A percentile compares a stretch with the other conserved stretches of the same genome.
Conservation (phyloP, 2,797 vertebrate genomes). For the Remorina albescens region DNA sequence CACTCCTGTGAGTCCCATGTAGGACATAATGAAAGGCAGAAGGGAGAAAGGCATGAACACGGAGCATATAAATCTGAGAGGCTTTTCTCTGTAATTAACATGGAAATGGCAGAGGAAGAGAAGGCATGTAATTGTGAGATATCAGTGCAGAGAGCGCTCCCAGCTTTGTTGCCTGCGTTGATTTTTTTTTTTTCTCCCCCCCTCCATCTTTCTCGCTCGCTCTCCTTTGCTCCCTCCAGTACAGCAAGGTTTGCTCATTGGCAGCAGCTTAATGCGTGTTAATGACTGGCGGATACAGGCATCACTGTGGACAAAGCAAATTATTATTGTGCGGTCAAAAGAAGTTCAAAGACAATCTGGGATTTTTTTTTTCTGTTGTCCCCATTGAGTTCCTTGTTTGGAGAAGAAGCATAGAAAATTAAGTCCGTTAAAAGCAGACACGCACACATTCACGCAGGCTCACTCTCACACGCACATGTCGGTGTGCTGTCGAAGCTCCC, state of each 20-base stretch:
- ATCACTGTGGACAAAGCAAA: constrained; percentile 96
- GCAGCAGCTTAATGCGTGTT: constrained; percentile 93
- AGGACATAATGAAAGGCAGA: constrained; percentile 66
- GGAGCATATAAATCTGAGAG: constrained; percentile 94
- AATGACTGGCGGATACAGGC: constrained; percentile 96
- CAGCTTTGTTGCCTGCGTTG: constrained; percentile 76
- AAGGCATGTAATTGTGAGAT: constrained; percentile 98
- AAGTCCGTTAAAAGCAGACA: constrained; percentile 89
- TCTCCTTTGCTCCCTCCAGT: constrained; percentile 73
- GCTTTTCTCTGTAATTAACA: constrained; percentile 95
- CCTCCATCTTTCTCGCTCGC: constrained; percentile 29
- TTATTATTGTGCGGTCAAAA: constrained; percentile 97
- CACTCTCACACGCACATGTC: constrained; percentile 66
- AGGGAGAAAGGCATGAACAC: constrained; percentile 83
- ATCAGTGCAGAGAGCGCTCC: constrained; percentile 92
- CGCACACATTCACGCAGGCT: constrained; percentile 35
- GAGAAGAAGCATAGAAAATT: constrained; percentile 82
- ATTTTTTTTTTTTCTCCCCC: constrained; percentile 25
- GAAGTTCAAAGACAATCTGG: constrained; percentile 97
- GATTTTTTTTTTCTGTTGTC: constrained; percentile 88
- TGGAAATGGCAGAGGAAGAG: constrained; percentile 94
- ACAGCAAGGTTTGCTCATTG: constrained; percentile 90
- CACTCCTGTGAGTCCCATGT: constrained; percentile 48
- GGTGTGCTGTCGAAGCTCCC: constrained; percentile 83
- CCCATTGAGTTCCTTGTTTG: constrained; percentile 90